A percentile compares a stretch with the other conserved stretches of the same genome.
phyloP scores from a whole-genome alignment of 2,888 invertebrate genomes.

The Heliconius hortense region DNA sequence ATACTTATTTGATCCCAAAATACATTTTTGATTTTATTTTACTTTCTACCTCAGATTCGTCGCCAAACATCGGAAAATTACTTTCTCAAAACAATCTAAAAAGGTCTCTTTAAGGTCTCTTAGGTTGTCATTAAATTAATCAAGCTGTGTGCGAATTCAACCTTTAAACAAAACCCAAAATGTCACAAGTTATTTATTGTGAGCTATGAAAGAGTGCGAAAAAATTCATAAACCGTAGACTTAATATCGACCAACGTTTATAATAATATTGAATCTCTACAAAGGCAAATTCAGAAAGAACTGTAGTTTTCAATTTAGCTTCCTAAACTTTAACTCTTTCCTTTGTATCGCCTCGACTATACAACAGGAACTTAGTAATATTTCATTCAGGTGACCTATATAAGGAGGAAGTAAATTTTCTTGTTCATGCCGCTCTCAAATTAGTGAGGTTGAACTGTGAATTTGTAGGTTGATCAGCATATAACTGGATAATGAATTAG shows the following conservation, averaged over 20 bases:
- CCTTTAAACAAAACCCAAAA: no score
- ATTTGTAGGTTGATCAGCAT: neutral
- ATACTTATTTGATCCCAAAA: no score
- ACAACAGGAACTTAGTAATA: slow-evolving; percentile 29
- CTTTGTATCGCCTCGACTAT: slow-evolving; percentile 29
- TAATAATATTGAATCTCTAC: neutral
- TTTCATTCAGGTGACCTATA: slow-evolving; percentile 40
- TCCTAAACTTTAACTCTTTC: slow-evolving; percentile 12
- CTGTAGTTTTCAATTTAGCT: slow-evolving; percentile 5
- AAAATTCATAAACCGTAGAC: neutral
- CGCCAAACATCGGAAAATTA: no score
- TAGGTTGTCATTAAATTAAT: no score
- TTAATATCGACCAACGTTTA: neutral
- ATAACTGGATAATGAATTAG: slow-evolving; percentile 2
- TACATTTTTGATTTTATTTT: no score
- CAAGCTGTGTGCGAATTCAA: no score
- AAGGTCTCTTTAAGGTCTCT: no score
- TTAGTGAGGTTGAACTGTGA: slow-evolving; percentile 22
- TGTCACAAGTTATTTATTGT: no score
- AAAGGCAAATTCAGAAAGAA: slow-evolving; percentile 4
- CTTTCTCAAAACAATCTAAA: no score
- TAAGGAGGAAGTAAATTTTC: slow-evolving; percentile 38
- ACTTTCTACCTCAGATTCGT: no score
- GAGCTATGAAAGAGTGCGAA: neutral
- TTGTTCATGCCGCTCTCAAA: slow-evolving; percentile 31